Percentiles rank a stretch among this genome's conserved stretches.
Conservation (phyloP, 2,113 vertebrate genomes). For the human region DNA sequence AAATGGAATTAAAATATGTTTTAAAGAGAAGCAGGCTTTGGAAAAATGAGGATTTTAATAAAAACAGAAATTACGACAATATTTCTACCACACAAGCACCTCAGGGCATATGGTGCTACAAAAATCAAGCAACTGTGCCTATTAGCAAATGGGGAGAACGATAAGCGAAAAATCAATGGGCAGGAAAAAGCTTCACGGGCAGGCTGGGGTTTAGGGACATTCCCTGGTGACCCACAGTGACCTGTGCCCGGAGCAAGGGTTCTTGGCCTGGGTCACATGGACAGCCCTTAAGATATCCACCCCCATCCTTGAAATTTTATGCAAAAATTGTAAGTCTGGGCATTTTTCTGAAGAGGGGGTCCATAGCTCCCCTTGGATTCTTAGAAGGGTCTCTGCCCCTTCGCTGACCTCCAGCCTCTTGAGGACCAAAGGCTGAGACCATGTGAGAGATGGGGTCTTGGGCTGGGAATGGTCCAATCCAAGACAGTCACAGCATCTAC, state of each 20-base stretch:
- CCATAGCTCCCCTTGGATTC: not conserved
- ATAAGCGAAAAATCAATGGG: not conserved
- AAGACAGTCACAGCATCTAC: not conserved
- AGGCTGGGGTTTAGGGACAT: not conserved
- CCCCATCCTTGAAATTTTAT: not conserved
- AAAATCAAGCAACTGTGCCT: not conserved
- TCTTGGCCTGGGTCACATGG: not conserved
- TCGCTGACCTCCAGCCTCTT: not conserved
- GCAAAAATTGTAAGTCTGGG: not conserved
- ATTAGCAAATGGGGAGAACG: not conserved
- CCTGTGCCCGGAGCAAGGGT: not conserved
- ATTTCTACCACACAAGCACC: slow-evolving; percentile 20
- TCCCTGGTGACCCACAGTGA: not conserved
- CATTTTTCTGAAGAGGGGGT: not conserved
- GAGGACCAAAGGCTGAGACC: not conserved
- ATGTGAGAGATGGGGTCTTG: fast-evolving
- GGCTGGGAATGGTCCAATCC: fast-evolving
- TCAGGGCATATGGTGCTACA: not conserved
- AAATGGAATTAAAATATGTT: slow-evolving; percentile 12
- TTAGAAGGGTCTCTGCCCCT: not conserved
- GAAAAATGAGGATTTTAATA: slow-evolving; percentile 38
- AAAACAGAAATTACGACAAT: slow-evolving; percentile 49
- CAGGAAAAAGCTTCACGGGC: not conserved
- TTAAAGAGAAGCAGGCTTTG: slow-evolving; percentile 40
- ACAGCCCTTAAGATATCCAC: not conserved